Base-by-base conservation (phyloP, 2,888 invertebrate genomes). In the Drosophila fungiperda region DNA sequence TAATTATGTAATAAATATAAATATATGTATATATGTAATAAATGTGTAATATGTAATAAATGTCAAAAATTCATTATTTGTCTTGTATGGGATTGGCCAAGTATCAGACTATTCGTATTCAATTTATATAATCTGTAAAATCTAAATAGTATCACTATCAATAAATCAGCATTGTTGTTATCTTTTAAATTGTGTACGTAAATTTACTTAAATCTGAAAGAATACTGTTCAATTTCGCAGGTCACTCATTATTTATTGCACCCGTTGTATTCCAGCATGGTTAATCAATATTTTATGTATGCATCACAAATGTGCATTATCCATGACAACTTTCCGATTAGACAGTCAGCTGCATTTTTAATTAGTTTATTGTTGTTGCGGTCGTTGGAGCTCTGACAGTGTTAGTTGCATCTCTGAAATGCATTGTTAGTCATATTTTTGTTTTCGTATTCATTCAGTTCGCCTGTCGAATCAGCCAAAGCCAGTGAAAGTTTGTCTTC, bases 401-500 rank as follows among this genome's bases (percentile, higher is more conserved):
- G 20, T 54, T 55, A 26, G 63, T 64, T 71, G 73, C 81, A 62
- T 63, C 69, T 68, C 54, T 58, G 55, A 66, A 59, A 61, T 60
- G 75, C 68, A 73, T 54, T 68, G 58, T 63, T 73, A 55, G 78
- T 60, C 60, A 61, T 59, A 63, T 54, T 83, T 77, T 77, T 66
- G 76, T 79, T 87, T 74, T 82, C 78, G 65, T 86, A 85, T 86
- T 86, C 80, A 80, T 85, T 83, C 80, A 82, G 86, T 83, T 73
- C 62, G 83, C 76, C 76, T 88, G 88, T 86, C 88, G 88, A 85
- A 83, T 83, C 71, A 82, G 76, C 68, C 73, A 84, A 68, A 85
- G 80, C 78, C 64, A 76, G 59, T 67, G 79, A 89, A 89, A 89
- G 83, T 89, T 87, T 85, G 80, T 83, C 85, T 89, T 87, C 74